Base-by-base conservation (phyloP, 1,140 invertebrate species). In the Pygmarrhopalites habei region DNA sequence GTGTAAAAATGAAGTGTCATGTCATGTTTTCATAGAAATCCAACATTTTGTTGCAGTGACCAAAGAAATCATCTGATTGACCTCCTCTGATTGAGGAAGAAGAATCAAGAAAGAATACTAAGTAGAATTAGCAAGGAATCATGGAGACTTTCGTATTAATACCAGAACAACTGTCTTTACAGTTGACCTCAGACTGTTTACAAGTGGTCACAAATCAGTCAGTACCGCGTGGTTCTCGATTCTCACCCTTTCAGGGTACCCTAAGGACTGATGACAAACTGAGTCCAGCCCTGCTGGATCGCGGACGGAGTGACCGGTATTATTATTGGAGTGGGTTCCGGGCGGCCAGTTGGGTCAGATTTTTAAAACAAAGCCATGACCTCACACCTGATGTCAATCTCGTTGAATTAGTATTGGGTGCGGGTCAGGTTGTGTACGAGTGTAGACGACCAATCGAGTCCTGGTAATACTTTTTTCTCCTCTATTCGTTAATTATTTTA, bases 101-200 rank as follows among this genome's bases (percentile, higher is more conserved):
- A n/a, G n/a, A n/a, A n/a, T n/a, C n/a, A n/a, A n/a, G n/a, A n/a
- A n/a, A n/a, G n/a, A n/a, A n/a, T n/a, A n/a, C n/a, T n/a, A n/a
- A n/a, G n/a, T n/a, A n/a, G n/a, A n/a, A n/a, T n/a, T n/a, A n/a
- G n/a, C n/a, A n/a, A n/a, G n/a, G n/a, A n/a, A 57, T 12, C 7
- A 68, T 71, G 69, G 69, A 71, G 53, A 68, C 69, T 19, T 71
- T 68, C 44, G 69, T 71, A 23, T 60, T 71, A 26, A 71, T 71
- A 26, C 69, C 69, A 15, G 69, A 71, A 41, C 63, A 71, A 57
- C 56, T 71, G n/a, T 66, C 63, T 7, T 60, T 71, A 26, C 60
- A 67, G 26, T 56, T 60, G 23, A 28, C 46, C 17, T 53, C 43
- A 19, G 66, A 67, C 29, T 47, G 60, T 29, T 51, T 71, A 28